Evolutionary conservation across 2,113 vertebrate species (phyloP).

Genomic region (Microtus oregoni): DNA sequence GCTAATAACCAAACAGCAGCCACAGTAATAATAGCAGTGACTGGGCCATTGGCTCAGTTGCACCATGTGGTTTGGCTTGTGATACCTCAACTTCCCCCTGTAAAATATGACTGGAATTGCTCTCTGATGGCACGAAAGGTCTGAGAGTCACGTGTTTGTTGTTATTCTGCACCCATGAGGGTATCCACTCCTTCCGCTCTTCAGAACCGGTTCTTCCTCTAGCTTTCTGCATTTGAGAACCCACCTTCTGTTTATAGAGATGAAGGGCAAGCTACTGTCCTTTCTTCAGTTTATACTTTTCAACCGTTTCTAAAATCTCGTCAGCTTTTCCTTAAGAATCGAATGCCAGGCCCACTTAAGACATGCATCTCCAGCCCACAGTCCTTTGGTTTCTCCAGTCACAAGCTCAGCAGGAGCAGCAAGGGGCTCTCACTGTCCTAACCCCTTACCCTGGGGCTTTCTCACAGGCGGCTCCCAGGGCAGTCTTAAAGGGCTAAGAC

Average conservation of each 20-base stretch:
- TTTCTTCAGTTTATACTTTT: background rate
- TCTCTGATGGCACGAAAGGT: background rate
- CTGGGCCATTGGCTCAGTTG: background rate
- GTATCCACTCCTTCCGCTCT: background rate
- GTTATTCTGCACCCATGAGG: background rate
- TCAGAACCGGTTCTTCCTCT: background rate
- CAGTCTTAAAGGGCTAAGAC: background rate
- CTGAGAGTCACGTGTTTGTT: background rate
- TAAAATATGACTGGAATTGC: background rate
- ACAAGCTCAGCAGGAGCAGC: fast-evolving
- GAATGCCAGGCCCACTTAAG: background rate
- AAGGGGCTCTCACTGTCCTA: background rate
- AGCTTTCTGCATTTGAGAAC: background rate
- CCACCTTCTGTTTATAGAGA: background rate
- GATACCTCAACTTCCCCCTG: background rate
- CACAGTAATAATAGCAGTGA: background rate
- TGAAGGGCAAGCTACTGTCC: background rate
- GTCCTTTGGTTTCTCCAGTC: background rate
- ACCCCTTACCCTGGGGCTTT: background rate
- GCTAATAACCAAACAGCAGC: background rate
- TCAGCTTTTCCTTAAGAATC: background rate
- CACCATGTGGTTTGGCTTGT: background rate
- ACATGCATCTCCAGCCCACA: fast-evolving
- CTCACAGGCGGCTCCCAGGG: no score
- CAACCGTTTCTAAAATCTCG: background rate